Base-by-base conservation (phyloP, 2,888 invertebrate genomes). In the Pteria penguin region DNA sequence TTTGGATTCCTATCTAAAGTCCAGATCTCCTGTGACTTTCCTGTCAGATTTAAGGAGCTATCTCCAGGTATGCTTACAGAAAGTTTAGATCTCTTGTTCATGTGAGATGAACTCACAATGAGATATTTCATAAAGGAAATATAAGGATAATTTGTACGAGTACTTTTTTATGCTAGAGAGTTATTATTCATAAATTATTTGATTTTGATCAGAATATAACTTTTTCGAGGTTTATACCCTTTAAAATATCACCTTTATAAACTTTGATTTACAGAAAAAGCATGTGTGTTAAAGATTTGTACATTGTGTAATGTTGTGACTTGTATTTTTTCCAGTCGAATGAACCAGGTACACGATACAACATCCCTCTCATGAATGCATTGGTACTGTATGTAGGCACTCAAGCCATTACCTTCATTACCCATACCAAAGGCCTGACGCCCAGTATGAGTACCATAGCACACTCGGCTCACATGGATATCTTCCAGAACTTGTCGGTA, bases 381-480 rank as follows among this genome's bases (percentile, higher is more conserved):
- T 94, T 99, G 65, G 98, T 99, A 18, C 93, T 99, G 87, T 98
- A 99, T 91, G 99, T 99, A 73, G 99, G 99, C 52, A 97, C 97
- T 0, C 97, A 98, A 92, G 99, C 99, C 3, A 99, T 99, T 86
- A 94, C 95, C 2, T 95, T 96, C 90, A 97, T 99, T 81, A 45
- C 45, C 18, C 95, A 98, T 78, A 95, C 95, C 87, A 98, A 98
- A 92, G 96, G 97, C 62, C 96, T 96, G 87, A 96, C 97, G 1
- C 98, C 98, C 0, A 98, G 96, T 90, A 98, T 98, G 95, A 95
- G 97, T 60, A 98, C 98, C n/a, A 98, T 99, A 82, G 90, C 91
- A 33, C 98, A 99, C 92, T 98, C 98, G 36, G 96, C 99, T 0
- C 99, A 98, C 92, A 99, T 99, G 98, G 99, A 99, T 92, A 99